phyloP scores from a whole-genome alignment of 64 coral and sea anemone genomes.

The Catalaphyllia jardinei region DNA sequence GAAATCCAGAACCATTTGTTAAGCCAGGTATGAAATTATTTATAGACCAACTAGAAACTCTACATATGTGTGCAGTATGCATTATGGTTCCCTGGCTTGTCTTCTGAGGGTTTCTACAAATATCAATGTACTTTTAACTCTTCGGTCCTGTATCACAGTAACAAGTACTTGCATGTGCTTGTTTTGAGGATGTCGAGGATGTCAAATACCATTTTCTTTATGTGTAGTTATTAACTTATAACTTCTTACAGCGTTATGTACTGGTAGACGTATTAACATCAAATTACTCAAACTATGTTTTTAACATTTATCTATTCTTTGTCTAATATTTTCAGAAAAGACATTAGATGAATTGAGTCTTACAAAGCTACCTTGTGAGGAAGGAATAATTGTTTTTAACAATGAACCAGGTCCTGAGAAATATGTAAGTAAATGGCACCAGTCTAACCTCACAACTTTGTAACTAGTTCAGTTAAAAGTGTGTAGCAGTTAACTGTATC shows the following conservation, averaged over 20 bases:
- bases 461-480: no score
- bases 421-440: conserved; percentile 67
- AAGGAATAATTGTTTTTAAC: conserved; percentile 76
- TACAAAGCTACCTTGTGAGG: conserved; percentile 12
- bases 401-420: conserved; percentile 68
- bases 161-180: neutral
- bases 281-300: neutral
- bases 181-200: neutral
- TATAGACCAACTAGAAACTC: neutral
- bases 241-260: no score
- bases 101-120: no score
- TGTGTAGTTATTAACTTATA: no score
- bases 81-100: no score
- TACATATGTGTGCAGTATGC: no score
- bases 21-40: conserved; percentile 45
- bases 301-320: neutral
- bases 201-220: no score
- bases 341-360: neutral
- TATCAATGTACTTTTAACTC: no score
- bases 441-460: neutral
- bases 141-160: no score
- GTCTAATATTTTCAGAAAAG: neutral
- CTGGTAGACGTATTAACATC: no score
- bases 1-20: conserved; percentile 79
- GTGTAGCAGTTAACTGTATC: no score